Conservation (phyloP, 64 coral and sea anemone species). For the Platygyra sinensis region DNA sequence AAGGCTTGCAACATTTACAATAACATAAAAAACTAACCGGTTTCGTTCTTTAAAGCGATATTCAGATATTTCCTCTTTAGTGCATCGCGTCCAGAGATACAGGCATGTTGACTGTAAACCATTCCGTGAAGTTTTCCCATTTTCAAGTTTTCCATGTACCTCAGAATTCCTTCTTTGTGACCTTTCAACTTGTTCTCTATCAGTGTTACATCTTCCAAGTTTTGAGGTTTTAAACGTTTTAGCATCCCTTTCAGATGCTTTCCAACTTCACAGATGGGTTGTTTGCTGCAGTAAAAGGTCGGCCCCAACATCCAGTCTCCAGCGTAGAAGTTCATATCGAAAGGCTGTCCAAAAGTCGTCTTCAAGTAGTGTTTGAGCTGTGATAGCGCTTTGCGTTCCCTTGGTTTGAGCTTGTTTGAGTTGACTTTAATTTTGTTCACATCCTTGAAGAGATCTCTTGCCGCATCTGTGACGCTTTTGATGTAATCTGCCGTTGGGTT, state of each 20-base stretch:
- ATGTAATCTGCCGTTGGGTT: conserved; percentile 57
- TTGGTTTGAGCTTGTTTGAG: conserved; percentile 49
- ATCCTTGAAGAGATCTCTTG: conserved; percentile 37
- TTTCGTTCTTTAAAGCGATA: conserved; percentile 37
- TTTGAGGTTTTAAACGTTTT: conserved; percentile 56
- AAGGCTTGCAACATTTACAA: too few relatives aligned
- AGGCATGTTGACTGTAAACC: conserved; percentile 59
- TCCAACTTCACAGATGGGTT: conserved; percentile 67
- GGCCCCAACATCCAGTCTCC: conserved; percentile 87
- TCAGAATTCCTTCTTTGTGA: conserved; percentile 46
- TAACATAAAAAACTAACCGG: background rate
- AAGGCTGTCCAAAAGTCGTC: conserved; percentile 69
- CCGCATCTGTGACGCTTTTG: conserved; percentile 60
- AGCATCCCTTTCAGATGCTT: conserved; percentile 50
- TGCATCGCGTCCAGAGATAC: conserved; percentile 22
- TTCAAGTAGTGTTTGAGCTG: conserved; percentile 81
- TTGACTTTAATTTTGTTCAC: conserved; percentile 63
- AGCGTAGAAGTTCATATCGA: conserved; percentile 71
- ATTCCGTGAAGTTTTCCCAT: conserved; percentile 51
- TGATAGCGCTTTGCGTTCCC: conserved; percentile 81
- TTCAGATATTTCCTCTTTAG: conserved; percentile 36
- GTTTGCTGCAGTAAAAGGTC: conserved; percentile 70
- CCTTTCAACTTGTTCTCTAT: conserved; percentile 59
- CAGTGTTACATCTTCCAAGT: conserved; percentile 42
- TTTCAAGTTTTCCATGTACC: conserved; percentile 62